Base-by-base conservation (phyloP, 2,113 vertebrate genomes). In the Campylomormyrus tamandua region DNA sequence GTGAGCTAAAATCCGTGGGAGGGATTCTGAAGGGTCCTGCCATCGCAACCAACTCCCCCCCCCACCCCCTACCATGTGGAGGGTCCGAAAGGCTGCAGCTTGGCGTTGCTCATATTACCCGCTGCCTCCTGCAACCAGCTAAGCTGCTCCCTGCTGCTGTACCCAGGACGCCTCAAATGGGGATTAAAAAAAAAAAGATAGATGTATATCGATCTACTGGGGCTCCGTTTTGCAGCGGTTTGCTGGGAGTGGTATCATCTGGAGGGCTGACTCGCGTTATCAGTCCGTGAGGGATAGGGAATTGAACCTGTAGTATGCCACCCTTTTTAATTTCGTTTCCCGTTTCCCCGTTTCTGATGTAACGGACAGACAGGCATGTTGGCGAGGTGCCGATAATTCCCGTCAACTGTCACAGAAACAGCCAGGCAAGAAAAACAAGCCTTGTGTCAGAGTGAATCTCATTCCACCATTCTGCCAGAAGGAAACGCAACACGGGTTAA, bases 391-490 rank as follows among this genome's bases (percentile, higher is more conserved):
- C 62, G 21, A 86, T 52, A 77, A 91, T 91, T 91, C 53, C 83
- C 74, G 3, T 58, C 87, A 90, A 91, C 90, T 88, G 88, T 85
- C 84, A 53, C 89, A 42, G 88, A 90, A 90, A 91, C 88, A 91
- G 66, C 49, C 88, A 89, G 88, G 89, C 90, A 56, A 87, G 39
- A 19, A 88, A 87, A 89, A 87, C 35, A 31, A 88, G 86, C 84
- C 77, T 66, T 10, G 53, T 87, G 84, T 91, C 91, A 88, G 88
- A 90, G 66, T 88, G 90, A 83, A 84, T 91, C 89, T 88, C 31
- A 52, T n/a, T 52, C 83, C 35, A 70, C 53, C 24, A 66, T 84
- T 88, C 62, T 49, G 35, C 50, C 77, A 89, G 56, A 89, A 58
- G 52, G 89, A 88, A 88, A 48, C 17, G 6, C 74, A 53, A 56